A percentile compares a stretch with the other conserved stretches of the same genome.
These are phyloP conservation scores for Chloroclysta siterata DNA, from an alignment of 2,888 invertebrate species.

Conservation along the genomic window DNA sequence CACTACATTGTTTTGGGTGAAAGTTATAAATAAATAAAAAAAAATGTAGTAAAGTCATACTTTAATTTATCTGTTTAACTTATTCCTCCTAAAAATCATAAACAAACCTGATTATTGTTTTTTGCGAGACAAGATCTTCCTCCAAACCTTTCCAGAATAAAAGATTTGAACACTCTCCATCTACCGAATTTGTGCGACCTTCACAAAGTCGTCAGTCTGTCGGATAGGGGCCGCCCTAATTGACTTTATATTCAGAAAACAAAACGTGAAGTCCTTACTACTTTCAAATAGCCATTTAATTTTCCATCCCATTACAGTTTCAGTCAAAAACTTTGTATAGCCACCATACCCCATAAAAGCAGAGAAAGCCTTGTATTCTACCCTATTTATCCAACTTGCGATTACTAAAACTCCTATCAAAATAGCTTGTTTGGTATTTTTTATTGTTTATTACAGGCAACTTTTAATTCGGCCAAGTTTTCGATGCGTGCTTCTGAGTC, in stretches of 20 bases:
- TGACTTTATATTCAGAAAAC: slow-evolving; percentile 8
- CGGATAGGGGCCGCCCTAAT: neutral
- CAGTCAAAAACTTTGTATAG: slow-evolving; percentile 34
- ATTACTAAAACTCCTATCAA: slow-evolving; percentile 67
- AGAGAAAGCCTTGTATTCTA: slow-evolving; percentile 42
- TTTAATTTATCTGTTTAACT: no score
- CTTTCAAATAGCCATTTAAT: slow-evolving; percentile 37
- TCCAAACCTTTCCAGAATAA: no score
- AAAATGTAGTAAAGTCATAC: no score
- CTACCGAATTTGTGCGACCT: no score
- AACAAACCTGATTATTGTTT: no score
- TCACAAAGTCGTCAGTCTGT: no score
- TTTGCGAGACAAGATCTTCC: no score
- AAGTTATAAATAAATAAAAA: no score
- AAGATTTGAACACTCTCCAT: no score
- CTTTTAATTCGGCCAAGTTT: slow-evolving; percentile 83
- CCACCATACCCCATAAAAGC: slow-evolving; percentile 38
- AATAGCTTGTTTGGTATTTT: slow-evolving; percentile 69
- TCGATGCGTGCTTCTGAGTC: slow-evolving; percentile 76
- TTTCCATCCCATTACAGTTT: slow-evolving; percentile 35
- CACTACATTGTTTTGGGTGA: no score
- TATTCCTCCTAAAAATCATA: no score
- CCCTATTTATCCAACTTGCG: slow-evolving; percentile 52
- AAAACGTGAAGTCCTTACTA: slow-evolving; percentile 14
- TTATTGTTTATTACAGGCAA: slow-evolving; percentile 82